Percentiles rank a stretch among this genome's conserved stretches.
Conservation (phyloP, 2,888 invertebrate genomes). For the Sphaeridia pumilis region DNA sequence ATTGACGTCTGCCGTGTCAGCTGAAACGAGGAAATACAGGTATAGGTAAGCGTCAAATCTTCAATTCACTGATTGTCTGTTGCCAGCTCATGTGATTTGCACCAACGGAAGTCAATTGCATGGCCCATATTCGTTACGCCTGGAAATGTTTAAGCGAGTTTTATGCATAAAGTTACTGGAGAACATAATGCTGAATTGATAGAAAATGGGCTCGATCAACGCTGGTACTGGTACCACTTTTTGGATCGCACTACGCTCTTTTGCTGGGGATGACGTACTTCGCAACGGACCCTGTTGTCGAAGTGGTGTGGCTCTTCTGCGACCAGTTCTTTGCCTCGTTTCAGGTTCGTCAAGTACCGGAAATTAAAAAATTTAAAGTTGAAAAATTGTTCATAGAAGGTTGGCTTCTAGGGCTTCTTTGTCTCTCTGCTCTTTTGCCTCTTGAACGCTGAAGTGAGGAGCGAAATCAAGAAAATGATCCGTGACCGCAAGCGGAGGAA, state of each 20-base stretch:
- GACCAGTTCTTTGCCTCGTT: constrained; percentile 58
- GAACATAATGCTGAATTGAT: constrained; percentile 19
- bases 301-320: constrained; percentile 52
- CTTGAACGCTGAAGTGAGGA: constrained; percentile 54
- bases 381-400: no score
- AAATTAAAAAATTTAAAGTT: not conserved
- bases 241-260: constrained; percentile 55
- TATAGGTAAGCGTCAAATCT: constrained; percentile 40
- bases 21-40: constrained; percentile 50
- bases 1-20: constrained; percentile 48
- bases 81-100: no score
- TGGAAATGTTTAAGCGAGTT: no score
- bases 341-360: no score
- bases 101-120: no score
- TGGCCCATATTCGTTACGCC: no score
- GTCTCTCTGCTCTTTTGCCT: constrained; percentile 61
- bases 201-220: constrained; percentile 58
- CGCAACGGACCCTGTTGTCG: constrained; percentile 45
- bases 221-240: constrained; percentile 54
- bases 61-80: not conserved
- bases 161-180: no score
- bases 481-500: constrained; percentile 29
- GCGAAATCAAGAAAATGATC: constrained; percentile 43
- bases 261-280: constrained; percentile 46
- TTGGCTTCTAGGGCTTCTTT: constrained; percentile 55